Conservation (phyloP, 2,113 vertebrate genomes). For the Alaudala cheleensis region DNA sequence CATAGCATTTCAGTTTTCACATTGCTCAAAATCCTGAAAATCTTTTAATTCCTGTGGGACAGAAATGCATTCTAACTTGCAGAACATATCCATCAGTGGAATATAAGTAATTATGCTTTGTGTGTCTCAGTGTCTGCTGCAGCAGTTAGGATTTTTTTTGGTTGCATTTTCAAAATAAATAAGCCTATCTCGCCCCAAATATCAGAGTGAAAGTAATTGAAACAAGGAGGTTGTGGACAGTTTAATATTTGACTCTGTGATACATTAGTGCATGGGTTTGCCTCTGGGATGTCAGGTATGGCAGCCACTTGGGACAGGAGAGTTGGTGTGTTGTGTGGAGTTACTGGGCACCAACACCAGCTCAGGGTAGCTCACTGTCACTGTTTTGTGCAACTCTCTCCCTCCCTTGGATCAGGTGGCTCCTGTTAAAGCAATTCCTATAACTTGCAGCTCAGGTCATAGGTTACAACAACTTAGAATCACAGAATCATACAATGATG, state of each 20-base stretch:
- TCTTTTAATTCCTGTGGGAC: not conserved
- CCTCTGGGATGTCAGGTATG: not conserved
- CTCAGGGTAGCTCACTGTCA: no score
- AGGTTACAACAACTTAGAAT: not conserved
- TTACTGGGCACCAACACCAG: rapidly evolving
- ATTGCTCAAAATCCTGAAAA: not conserved
- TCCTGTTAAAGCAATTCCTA: not conserved
- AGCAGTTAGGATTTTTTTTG: not conserved
- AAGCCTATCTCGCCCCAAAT: not conserved
- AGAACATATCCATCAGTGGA: not conserved
- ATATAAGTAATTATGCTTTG: not conserved
- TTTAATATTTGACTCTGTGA: not conserved
- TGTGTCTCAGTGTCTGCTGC: not conserved
- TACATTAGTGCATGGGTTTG: not conserved
- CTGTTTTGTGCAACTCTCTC: not conserved
- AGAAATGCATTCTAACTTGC: not conserved
- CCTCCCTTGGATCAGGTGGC: rapidly evolving
- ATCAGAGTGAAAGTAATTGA: not conserved
- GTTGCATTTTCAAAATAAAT: not conserved
- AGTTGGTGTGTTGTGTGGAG: no score
- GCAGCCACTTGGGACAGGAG: rapidly evolving
- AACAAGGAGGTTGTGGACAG: not conserved
- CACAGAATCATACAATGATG: not conserved
- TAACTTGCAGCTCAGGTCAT: no score
- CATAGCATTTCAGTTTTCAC: not conserved